phyloP scores from a whole-genome alignment of 2,113 vertebrate genomes.

The Ceuthmochares aereus region DNA sequence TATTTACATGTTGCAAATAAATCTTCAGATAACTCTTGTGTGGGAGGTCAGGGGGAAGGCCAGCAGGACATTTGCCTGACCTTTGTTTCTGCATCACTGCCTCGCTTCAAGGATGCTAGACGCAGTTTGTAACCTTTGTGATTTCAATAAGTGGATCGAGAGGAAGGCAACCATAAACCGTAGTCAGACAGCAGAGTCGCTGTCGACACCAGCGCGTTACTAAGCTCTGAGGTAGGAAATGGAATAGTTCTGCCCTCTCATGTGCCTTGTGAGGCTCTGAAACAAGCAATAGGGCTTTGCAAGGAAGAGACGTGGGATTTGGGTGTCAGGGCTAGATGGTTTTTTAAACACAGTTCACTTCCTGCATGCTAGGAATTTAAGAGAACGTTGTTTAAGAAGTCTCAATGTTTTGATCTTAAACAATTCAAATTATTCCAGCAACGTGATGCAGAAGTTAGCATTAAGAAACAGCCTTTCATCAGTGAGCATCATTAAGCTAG shows the following conservation, averaged over 20 bases:
- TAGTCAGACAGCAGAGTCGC: fast-evolving
- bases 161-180: background rate
- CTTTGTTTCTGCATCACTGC: background rate
- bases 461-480: background rate
- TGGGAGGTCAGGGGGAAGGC: background rate
- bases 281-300: background rate
- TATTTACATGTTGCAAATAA: background rate
- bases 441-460: background rate
- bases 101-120: background rate
- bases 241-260: fast-evolving
- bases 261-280: background rate
- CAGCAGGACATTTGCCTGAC: background rate
- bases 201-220: background rate
- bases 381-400: background rate
- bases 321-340: background rate
- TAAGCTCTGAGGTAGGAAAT: background rate
- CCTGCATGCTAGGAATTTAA: background rate
- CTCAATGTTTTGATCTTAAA: background rate
- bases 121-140: background rate
- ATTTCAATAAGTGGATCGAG: background rate
- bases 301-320: background rate
- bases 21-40: background rate
- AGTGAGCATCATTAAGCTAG: background rate
- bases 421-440: background rate
- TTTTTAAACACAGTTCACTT: background rate